phyloP scores from a whole-genome alignment of 2,113 vertebrate genomes.

The Ceyx melanurus region DNA sequence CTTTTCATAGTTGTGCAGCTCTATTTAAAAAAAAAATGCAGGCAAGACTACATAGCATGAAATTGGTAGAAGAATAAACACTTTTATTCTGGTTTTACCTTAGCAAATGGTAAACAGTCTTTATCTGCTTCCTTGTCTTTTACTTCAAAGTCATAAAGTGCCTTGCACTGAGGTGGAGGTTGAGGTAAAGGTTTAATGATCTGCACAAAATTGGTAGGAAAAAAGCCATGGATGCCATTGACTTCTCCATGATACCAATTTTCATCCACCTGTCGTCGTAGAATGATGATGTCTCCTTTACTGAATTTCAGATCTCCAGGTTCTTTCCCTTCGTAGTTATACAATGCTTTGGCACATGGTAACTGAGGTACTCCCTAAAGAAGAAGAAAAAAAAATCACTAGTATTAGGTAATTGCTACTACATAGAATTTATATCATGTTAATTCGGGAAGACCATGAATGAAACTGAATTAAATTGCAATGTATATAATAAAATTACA shows the following conservation, averaged over 20 bases:
- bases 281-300: conserved; percentile 96
- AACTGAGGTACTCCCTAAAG: conserved; percentile 90
- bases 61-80: not conserved
- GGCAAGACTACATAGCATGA: not conserved
- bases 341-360: conserved; percentile 97
- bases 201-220: conserved; percentile 98
- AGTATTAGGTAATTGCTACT: not conserved
- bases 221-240: conserved; percentile 94
- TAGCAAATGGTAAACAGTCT: conserved; percentile 96
- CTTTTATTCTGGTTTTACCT: conserved; percentile 78
- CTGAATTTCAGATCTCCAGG: conserved; percentile 96
- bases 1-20: not conserved
- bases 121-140: conserved; percentile 99
- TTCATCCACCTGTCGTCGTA: conserved; percentile 97
- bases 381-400: not conserved
- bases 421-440: not conserved
- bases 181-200: conserved; percentile 97
- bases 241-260: conserved; percentile 99
- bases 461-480: not conserved
- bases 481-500: not conserved
- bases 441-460: not conserved
- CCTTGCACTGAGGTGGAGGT: conserved; percentile 97
- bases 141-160: conserved; percentile 98
- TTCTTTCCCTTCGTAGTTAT: conserved; percentile 98
- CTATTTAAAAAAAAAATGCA: not conserved